Conservation (phyloP, 2,113 vertebrate genomes). For the Cichladusa arquata region DNA sequence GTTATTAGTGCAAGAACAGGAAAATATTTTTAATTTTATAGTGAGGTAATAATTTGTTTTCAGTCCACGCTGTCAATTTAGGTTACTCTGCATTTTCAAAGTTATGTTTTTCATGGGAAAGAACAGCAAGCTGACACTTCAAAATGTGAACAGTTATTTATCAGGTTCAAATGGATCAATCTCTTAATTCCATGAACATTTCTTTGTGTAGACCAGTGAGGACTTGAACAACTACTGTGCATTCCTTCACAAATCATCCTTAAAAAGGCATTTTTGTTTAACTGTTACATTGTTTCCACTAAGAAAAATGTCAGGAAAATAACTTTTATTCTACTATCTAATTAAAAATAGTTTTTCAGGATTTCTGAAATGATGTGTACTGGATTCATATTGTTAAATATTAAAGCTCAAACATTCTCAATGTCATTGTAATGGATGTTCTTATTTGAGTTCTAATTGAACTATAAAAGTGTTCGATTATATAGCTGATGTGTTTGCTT, state of each 20-base stretch:
- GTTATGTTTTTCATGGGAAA: neutral
- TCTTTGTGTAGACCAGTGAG: neutral
- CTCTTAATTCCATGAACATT: neutral
- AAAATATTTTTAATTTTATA: neutral
- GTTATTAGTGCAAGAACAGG: neutral
- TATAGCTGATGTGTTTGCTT: neutral
- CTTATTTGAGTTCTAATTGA: neutral
- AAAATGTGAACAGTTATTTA: neutral
- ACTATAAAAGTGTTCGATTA: neutral
- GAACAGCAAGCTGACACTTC: neutral
- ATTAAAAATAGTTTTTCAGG: neutral
- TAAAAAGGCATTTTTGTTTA: neutral
- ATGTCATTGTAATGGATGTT: neutral
- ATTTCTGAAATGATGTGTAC: neutral
- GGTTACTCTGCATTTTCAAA: neutral
- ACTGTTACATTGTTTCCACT: neutral
- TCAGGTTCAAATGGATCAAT: neutral
- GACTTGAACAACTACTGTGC: neutral
- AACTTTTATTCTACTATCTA: neutral
- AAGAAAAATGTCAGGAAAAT: neutral
- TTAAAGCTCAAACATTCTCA: neutral
- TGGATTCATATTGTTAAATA: neutral
- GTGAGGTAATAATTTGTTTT: neutral
- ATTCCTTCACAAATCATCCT: neutral
- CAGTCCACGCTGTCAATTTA: neutral